Evolutionary conservation across 2,888 invertebrate species (phyloP), one percentile per base, ranked within the genome.

Genomic region (Meiosimyza decipiens): DNA sequence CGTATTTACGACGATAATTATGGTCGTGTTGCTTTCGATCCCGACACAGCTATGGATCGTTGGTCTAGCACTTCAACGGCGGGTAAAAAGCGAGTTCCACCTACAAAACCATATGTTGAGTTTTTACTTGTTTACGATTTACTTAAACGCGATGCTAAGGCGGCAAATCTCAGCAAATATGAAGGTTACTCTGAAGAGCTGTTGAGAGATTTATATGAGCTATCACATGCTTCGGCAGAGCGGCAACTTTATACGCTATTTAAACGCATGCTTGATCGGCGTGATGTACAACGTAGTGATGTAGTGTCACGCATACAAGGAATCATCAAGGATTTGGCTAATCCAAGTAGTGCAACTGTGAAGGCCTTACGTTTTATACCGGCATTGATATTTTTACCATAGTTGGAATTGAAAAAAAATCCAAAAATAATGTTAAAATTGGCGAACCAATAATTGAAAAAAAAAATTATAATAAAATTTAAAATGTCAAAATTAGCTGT

Each of bases 81-180:
- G 1, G 87, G 87, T 5, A 86, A 86, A 59, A 87, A 88, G 77
- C 82, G 86, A 11, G 81, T 84, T 33, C 87, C 88, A 15, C 86
- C 86, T 50, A 87, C 87, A 0, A 86, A 87, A 68, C 83, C 88
- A 1, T 87, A 87, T 77, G 87, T 87, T 1, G 86, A 87, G 63
- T 86, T 87, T 69, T 76, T 87, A 52, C 81, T 88, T 64, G 81
- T 87, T 28, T 87, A 88, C 68, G 87, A 88, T 79, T 79, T 87
- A 33, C 80, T 88, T 1, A 87, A 87, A 73, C 83, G 88, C 3
- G 87, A 87, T 74, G 87, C 88, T 0, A 87, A 87, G 72, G 82
- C 85, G 0, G 81, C 82, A 4, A 86, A 84, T 79, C 76, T 87
- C 0, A 86, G 82, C 76, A 85, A 84, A 80, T 88, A 86, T 72